Evolutionary conservation across 2,113 vertebrate genomes (phyloP), one percentile per base, ranked within the genome.

Genomic region (Cavia porcellus): DNA sequence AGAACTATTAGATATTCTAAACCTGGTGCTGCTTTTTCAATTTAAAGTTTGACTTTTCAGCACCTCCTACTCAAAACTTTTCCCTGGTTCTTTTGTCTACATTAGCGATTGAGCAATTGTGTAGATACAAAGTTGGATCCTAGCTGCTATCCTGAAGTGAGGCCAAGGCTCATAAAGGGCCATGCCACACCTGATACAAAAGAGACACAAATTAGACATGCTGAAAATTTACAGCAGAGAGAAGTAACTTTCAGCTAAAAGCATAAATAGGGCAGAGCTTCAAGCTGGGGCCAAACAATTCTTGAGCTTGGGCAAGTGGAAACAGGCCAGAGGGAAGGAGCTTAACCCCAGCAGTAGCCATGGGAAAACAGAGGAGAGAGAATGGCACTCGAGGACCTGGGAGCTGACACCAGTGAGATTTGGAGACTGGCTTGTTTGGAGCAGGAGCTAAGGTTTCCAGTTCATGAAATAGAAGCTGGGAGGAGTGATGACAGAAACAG

Each of bases 201-300:
- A 92, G 9, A 88, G 87, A 93, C 38, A 92, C 47, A 94, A 42
- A 86, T 82, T 70, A 86, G 81, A 94, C 61, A 61, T 79, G 35
- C 28, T 97, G 68, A 38, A 81, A 91, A 92, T 62, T 81, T 70
- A 62, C 82, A 85, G 59, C 64, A 42, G 13, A 82, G 24, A 74
- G 47, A 90, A 47, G 82, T 32, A 35, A 90, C 38, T 90, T 84
- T 57, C 11, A 25, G 25, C 50, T 91, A 7, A 81, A 77, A 91
- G 9, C 24, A 55, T 61, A 24, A 35, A 47, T 1, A 0, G 32
- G 32, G 24, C 5, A 15, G 64, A 68, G 30, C 70, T 87, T 83
- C 70, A 35, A 30, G 11, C 68, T 30, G 14, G 22, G 17, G 2
- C 35, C 52, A 79, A 47, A 28, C 19, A 30, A 32, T 3, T 30